Evolutionary conservation across 2,888 invertebrate species (phyloP).

Genomic region (Catocala sponsa): DNA sequence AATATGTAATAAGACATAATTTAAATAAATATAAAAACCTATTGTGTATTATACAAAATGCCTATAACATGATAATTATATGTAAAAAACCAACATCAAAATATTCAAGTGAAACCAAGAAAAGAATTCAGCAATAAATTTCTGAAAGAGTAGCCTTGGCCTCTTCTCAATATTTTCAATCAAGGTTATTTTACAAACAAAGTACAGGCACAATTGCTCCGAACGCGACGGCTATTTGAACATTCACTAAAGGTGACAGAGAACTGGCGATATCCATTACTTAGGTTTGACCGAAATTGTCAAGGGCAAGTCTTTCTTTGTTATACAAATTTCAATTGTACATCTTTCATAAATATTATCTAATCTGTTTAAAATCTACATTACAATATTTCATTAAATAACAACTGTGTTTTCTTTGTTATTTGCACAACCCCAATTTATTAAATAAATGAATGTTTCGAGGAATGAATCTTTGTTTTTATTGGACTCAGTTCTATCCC

Average conservation of each 20-base stretch:
- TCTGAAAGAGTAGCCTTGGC: too few species aligned
- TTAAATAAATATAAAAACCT: too few species aligned
- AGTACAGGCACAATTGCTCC: too few species aligned
- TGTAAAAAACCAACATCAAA: too few species aligned
- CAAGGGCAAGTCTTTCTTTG: slow-evolving; percentile 13
- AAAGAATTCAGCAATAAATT: neutral
- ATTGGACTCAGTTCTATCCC: slow-evolving; percentile 19
- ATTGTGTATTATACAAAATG: too few species aligned
- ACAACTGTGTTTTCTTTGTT: slow-evolving; percentile 34
- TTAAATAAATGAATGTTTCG: slow-evolving; percentile 28
- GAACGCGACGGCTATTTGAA: neutral
- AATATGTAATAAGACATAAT: too few species aligned
- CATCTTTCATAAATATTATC: slow-evolving; percentile 27
- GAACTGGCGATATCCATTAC: slow-evolving; percentile 9
- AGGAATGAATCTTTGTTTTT: slow-evolving; percentile 37
- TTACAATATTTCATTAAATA: slow-evolving; percentile 27
- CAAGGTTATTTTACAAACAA: neutral
- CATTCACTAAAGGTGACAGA: neutral
- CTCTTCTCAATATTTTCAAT: slow-evolving; percentile 1
- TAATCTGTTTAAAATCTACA: slow-evolving; percentile 23
- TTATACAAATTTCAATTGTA: slow-evolving; percentile 10
- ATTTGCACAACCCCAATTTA: slow-evolving; percentile 46
- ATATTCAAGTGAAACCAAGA: too few species aligned
- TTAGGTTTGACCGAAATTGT: slow-evolving; percentile 6
- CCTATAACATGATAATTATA: too few species aligned